These are phyloP conservation scores for Anas platyrhynchos DNA, from an alignment of 2,113 vertebrate genomes.

Conservation along the genomic window DNA sequence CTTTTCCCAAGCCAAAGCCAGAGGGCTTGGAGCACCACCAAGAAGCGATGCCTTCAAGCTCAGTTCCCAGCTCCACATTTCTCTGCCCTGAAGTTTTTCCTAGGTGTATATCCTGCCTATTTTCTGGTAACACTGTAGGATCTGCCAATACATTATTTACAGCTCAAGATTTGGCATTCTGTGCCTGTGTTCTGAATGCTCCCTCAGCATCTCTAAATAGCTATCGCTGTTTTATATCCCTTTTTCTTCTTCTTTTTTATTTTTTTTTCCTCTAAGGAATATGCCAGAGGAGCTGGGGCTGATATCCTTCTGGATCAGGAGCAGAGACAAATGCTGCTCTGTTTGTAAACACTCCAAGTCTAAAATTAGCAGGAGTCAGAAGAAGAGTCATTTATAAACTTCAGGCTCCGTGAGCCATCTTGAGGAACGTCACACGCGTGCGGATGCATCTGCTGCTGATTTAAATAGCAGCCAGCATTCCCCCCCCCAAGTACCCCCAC, in stretches of 20 bases:
- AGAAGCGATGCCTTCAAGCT: not conserved
- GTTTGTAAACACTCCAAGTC: constrained; percentile 75
- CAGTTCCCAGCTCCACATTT: not conserved
- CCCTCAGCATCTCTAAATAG: constrained; percentile 16
- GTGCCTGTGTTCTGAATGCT: not conserved
- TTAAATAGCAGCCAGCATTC: constrained; percentile 36
- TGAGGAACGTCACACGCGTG: constrained; percentile 28
- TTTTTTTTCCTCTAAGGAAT: not conserved
- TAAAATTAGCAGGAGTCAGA: constrained; percentile 55
- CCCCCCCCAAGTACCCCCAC: not conserved
- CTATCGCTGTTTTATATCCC: not conserved
- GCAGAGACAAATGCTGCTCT: constrained; percentile 31
- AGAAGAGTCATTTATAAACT: constrained; percentile 38
- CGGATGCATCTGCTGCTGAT: constrained; percentile 14
- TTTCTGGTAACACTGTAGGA: not conserved
- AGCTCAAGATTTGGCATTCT: not conserved
- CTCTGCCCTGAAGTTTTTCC: not conserved
- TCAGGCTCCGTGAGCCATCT: constrained; percentile 46
- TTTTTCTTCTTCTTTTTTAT: not conserved
- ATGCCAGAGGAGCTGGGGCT: constrained; percentile 10
- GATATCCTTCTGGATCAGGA: constrained; percentile 20
- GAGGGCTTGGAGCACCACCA: not conserved
- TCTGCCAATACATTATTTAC: not conserved
- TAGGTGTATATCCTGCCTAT: not conserved
- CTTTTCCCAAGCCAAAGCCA: not conserved